Evolutionary conservation across 1,140 invertebrate genomes (phyloP).

Genomic region (Lucilia cuprina): DNA sequence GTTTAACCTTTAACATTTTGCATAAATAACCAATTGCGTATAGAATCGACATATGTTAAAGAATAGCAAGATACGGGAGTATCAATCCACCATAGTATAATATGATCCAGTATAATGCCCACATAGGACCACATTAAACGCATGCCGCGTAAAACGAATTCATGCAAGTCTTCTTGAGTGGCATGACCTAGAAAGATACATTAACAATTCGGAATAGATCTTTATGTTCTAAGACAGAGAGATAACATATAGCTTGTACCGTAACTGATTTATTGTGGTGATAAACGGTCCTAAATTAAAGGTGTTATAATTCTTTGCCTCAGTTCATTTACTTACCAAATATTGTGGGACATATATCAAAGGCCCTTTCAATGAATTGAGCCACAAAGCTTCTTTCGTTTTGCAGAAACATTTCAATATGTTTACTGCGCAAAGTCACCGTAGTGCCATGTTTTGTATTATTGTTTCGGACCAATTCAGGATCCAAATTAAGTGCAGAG

Average conservation of each 20-base stretch:
- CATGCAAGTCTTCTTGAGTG: slow-evolving; percentile 45
- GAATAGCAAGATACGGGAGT: slow-evolving; percentile 72
- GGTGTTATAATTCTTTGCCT: no score
- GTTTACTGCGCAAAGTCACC: slow-evolving; percentile 53
- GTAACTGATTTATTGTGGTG: no score
- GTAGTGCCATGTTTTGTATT: neutral
- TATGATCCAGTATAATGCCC: slow-evolving; percentile 76
- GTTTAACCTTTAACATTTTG: slow-evolving; percentile 68
- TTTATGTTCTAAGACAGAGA: neutral
- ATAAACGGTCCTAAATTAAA: no score
- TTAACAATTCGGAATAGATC: neutral
- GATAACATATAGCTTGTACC: no score
- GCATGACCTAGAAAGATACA: slow-evolving; percentile 1
- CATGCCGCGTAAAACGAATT: slow-evolving; percentile 65
- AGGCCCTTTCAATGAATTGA: slow-evolving; percentile 54
- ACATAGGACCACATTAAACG: slow-evolving; percentile 75
- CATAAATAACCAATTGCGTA: slow-evolving; percentile 71
- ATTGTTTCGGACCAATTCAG: neutral
- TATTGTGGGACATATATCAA: slow-evolving; percentile 56
- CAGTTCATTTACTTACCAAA: slow-evolving; percentile 45
- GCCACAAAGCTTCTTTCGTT: slow-evolving; percentile 55
- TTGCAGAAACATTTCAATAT: slow-evolving; percentile 59
- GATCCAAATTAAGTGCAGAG: slow-evolving; percentile 39
- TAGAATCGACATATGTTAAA: slow-evolving; percentile 73
- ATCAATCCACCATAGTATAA: slow-evolving; percentile 80